Conservation (phyloP, 2,797 vertebrate species). For the Sparus aurata region DNA sequence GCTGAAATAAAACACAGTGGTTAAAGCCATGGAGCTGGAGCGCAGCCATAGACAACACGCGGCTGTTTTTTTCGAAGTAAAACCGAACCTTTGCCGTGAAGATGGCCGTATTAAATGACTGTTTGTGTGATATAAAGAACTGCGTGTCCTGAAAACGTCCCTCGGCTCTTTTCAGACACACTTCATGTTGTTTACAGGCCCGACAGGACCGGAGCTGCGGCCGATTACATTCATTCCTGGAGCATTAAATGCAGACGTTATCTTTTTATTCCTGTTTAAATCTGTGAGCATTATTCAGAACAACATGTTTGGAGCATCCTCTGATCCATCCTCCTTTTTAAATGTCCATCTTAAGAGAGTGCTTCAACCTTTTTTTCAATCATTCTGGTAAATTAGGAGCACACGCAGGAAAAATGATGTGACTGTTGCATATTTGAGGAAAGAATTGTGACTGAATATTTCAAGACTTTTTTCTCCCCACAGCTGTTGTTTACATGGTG, state of each 20-base stretch:
- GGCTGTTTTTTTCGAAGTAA: conserved; percentile 38
- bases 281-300: neutral
- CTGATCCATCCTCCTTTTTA: too few species aligned
- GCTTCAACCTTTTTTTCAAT: neutral
- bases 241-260: neutral
- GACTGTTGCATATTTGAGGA: neutral
- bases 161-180: neutral
- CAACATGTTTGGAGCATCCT: too few species aligned
- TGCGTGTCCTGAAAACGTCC: conserved; percentile 6
- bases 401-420: neutral
- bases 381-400: neutral
- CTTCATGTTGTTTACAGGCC: neutral
- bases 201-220: neutral
- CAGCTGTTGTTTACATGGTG: neutral
- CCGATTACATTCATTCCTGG: neutral
- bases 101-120: conserved; percentile 14
- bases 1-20: conserved; percentile 54
- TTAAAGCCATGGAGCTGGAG: conserved; percentile 52
- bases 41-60: conserved; percentile 51
- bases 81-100: conserved; percentile 30
- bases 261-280: neutral
- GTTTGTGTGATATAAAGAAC: conserved; percentile 9
- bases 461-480: neutral
- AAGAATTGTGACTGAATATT: neutral
- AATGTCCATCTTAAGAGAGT: too few species aligned